phyloP scores from a whole-genome alignment of 2,797 vertebrate species.

The Mustela erminea region DNA sequence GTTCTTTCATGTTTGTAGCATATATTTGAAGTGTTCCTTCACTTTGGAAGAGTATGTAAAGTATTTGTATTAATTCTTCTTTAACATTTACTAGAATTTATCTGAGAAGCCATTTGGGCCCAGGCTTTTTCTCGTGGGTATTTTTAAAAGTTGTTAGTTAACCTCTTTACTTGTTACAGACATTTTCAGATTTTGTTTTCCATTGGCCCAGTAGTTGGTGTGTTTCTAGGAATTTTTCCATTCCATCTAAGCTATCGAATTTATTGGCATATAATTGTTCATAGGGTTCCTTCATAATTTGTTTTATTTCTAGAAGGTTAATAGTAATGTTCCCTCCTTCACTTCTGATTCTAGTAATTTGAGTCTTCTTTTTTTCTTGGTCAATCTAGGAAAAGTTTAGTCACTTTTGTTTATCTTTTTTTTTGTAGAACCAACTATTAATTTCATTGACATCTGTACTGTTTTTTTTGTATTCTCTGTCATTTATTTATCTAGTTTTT shows the following conservation, averaged over 20 bases:
- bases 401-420: conserved; percentile 19
- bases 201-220: neutral
- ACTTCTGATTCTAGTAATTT: too few species aligned
- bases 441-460: neutral
- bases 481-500: conserved; percentile 6
- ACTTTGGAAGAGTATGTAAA: too few species aligned
- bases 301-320: too few species aligned
- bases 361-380: neutral
- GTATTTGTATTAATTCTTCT: too few species aligned
- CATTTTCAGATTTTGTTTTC: conserved; percentile 34
- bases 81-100: too few species aligned
- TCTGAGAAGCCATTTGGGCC: conserved; percentile 31
- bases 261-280: too few species aligned
- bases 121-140: neutral
- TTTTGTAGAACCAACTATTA: conserved; percentile 7
- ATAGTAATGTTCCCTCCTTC: too few species aligned
- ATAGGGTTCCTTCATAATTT: too few species aligned
- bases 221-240: conserved; percentile 38
- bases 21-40: too few species aligned
- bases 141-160: neutral
- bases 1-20: too few species aligned
- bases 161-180: neutral
- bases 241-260: neutral
- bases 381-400: neutral
- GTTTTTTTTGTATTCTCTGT: conserved; percentile 1